phyloP scores from a whole-genome alignment of 2,113 vertebrate genomes.

The Dipodomys ordii region DNA sequence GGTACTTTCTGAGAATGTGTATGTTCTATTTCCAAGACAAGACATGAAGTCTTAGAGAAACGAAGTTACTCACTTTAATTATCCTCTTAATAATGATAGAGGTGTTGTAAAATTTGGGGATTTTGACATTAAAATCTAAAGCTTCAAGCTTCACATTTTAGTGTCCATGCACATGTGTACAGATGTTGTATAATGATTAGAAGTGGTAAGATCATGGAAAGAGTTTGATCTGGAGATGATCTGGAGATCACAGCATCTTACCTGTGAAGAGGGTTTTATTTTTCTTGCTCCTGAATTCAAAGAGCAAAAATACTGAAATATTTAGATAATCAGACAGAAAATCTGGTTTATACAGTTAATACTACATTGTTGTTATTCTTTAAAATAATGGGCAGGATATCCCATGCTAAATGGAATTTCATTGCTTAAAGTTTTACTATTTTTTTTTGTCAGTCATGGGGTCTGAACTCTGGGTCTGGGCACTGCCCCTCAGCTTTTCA shows the following conservation, averaged over 20 bases:
- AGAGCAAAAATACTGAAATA: not conserved
- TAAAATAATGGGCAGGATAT: not conserved
- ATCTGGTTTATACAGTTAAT: not conserved
- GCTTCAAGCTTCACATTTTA: not conserved
- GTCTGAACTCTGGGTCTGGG: too few relatives aligned
- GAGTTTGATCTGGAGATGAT: not conserved
- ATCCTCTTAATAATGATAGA: not conserved
- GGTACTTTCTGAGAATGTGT: not conserved
- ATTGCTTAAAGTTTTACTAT: not conserved
- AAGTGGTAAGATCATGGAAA: not conserved
- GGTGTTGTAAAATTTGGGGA: not conserved
- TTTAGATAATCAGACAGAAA: not conserved
- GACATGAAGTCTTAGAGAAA: not conserved
- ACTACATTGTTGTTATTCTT: not conserved
- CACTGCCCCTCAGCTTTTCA: too few relatives aligned
- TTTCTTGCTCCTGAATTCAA: not conserved
- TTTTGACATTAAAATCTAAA: not conserved
- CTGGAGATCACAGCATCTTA: not conserved
- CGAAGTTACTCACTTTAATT: not conserved
- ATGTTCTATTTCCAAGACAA: constrained; percentile 1
- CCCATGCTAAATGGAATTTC: not conserved
- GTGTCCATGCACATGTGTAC: not conserved
- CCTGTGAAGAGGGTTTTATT: not conserved
- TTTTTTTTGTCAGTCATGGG: too few relatives aligned
- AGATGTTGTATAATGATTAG: accelerated